Evolutionary conservation across 2,888 invertebrate genomes (phyloP).

Genomic region (Drosophila multiciliata): DNA sequence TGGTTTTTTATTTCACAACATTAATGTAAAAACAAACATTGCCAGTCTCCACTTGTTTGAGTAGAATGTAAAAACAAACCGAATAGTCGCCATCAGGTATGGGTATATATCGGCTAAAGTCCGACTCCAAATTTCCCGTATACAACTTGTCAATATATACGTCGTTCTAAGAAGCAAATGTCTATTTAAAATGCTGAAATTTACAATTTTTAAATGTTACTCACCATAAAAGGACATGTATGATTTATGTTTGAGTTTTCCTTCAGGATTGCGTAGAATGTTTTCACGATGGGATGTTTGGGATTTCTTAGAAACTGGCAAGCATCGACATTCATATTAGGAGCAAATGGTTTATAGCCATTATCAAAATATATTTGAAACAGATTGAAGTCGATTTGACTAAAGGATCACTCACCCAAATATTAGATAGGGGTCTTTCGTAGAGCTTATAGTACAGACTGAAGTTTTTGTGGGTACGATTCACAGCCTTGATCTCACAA

Average conservation of each 20-base stretch:
- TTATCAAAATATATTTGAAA: too few species aligned
- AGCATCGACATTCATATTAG: fast-evolving
- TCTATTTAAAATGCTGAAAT: not conserved
- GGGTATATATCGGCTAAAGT: not conserved
- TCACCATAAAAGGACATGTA: not conserved
- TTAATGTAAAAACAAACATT: too few species aligned
- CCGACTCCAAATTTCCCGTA: conserved; percentile 3
- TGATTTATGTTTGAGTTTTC: not conserved
- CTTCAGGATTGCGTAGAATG: not conserved
- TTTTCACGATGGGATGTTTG: fast-evolving
- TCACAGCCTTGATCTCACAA: not conserved
- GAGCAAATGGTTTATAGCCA: not conserved
- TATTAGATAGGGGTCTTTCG: not conserved
- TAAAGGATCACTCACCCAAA: too few species aligned
- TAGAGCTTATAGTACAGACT: not conserved
- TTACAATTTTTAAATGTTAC: not conserved
- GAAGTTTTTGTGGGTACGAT: not conserved
- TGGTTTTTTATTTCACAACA: too few species aligned
- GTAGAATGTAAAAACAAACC: fast-evolving
- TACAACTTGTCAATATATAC: conserved; percentile 13
- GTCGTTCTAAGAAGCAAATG: conserved; percentile 20
- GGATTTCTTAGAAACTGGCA: not conserved
- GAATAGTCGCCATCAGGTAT: conserved; percentile 34
- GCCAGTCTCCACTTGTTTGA: not conserved
- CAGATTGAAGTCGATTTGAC: too few species aligned